Evolutionary conservation across 2,797 vertebrate genomes (phyloP), one percentile per base, ranked within the genome.

Genomic region (Limosa lapponica): DNA sequence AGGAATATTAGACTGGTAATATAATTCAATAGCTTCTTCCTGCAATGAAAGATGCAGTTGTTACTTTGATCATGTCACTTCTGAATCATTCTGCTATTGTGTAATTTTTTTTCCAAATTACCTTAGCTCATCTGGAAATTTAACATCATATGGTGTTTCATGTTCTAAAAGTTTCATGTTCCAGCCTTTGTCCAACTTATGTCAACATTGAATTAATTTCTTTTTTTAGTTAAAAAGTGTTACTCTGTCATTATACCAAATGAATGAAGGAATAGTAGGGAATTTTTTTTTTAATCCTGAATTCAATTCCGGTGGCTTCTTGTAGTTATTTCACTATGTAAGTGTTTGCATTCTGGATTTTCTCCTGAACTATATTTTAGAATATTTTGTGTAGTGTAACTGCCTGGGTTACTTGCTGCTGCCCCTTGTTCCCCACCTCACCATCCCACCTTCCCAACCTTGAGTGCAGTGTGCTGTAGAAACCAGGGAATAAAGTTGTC

Each of bases 21-120:
- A 52, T 2, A 6, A 34, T 28, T 57, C 25, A 58, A 36, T 43
- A 0, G 0, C 44, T 58, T 69, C 30, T 39, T 62, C 6, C 13
- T 62, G 13, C 43, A 57, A 32, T 64, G 19, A 69, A 58, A 73
- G 34, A 36, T 57, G 20, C 5, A 62, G 37, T 79, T 73, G 8
- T 72, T 61, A 23, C 62, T 79, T 59, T 79, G 30, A 57, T 67
- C 37, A 14, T 57, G n/a, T 34, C 17, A 67, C 17, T 37, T 51
- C 34, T 73, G 43, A 69, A 57, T 74, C 43, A 51, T 62, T 84
- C 30, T 52, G 25, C 32, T 71, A 3, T 27, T 77, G 41, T 66
- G 8, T 65, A 44, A 23, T 54, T 65, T 55, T 55, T 10, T 77
- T 82, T 77, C 46, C 28, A 36, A 25, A 32, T 71, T 61, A 39